Base-by-base conservation (phyloP, 2,113 vertebrate species). In the Silurus glanis region DNA sequence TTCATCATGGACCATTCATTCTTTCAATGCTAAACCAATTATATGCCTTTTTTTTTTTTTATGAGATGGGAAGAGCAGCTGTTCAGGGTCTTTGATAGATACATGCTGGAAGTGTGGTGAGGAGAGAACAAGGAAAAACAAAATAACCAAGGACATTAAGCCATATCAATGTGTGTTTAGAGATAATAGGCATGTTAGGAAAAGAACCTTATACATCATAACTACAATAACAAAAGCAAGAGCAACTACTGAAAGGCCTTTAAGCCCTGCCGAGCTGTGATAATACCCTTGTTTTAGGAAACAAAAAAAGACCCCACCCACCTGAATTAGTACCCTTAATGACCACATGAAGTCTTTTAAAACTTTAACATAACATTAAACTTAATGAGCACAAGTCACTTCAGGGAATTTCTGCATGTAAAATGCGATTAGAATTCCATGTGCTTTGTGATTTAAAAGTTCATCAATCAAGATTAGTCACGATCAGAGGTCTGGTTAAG, bases 11-110 rank as follows among this genome's bases (percentile, higher is more conserved):
- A n/a, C 53, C 23, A 67, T 86, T 53, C 55, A 23, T 53, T 64
- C 53, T 79, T 83, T 66, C 83, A 80, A 83, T 88, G 66, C 82
- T 87, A 85, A 90, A 87, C 72, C 80, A 84, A 88, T 90, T 84
- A 88, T 80, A 74, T 79, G 86, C 72, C 37, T 37, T 83, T 85
- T 87, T 83, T 37, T 83, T 85, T 87, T 83, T 79, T 86, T 86
- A 84, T 80, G 82, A 82, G 83, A 80, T 69, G 21, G 80, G 45
- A 85, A 56, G 76, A 81, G 76, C 64, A 80, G 71, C 82, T 90
- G 89, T 88, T 79, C 83, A 84, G 25, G 59, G 56, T 55, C 56
- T 79, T 83, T 83, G 85, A 88, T 83, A 85, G 59, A 80, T 51
- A 76, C 37, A 47, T 83, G 80, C 69, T 86, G 10, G 28, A 84